phyloP scores from a whole-genome alignment of 2,113 vertebrate species.

The Mellivora capensis region DNA sequence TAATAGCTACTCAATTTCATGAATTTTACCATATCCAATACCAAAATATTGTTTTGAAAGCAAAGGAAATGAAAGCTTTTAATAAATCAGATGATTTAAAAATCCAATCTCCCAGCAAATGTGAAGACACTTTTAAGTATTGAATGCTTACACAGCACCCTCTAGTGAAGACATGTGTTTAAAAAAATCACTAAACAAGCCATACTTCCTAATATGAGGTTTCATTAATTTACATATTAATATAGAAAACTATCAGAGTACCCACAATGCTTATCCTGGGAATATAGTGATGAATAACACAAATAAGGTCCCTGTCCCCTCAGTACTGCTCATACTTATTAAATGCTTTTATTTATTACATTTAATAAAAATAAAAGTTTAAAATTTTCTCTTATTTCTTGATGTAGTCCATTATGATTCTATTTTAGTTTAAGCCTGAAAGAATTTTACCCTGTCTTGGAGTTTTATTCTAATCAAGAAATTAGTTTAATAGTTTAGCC shows the following conservation, averaged over 20 bases:
- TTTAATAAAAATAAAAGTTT: not conserved
- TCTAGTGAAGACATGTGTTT: constrained; percentile 40
- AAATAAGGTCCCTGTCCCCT: not conserved
- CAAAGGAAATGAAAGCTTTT: not conserved
- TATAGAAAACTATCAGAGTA: not conserved
- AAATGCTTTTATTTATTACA: constrained; percentile 27
- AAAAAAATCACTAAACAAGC: not conserved
- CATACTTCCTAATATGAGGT: not conserved
- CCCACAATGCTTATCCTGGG: not conserved
- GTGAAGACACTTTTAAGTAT: not conserved
- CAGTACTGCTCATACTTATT: not conserved
- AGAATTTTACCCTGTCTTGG: not conserved
- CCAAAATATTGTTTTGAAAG: not conserved
- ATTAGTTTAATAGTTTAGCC: not conserved
- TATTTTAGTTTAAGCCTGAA: not conserved
- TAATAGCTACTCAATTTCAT: not conserved
- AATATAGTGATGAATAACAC: not conserved
- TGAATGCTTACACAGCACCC: constrained; percentile 33
- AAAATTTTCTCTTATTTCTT: constrained; percentile 15
- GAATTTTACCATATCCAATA: not conserved
- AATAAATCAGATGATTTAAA: constrained; percentile 26
- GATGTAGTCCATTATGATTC: not conserved
- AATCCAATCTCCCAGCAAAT: not conserved
- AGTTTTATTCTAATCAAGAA: not conserved
- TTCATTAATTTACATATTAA: not conserved